Percentiles rank a stretch among this genome's conserved stretches.
phyloP scores from a whole-genome alignment of 2,797 vertebrate genomes.

The Anolis apletophallus region DNA sequence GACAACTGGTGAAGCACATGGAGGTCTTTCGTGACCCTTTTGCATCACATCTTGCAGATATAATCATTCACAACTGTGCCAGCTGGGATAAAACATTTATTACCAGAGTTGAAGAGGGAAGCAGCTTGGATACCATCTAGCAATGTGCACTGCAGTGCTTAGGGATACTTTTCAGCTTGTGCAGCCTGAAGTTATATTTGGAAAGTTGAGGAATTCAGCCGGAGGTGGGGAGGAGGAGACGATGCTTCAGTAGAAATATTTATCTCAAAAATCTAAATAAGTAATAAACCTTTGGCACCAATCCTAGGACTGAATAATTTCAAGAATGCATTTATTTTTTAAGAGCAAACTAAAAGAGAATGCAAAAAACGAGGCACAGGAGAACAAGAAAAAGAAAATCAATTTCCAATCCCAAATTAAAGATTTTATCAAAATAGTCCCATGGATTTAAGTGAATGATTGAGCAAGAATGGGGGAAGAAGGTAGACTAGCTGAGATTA shows the following conservation, averaged over 20 bases:
- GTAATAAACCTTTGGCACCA: slow-evolving; percentile 13
- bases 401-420: background rate
- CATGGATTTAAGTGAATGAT: background rate
- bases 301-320: background rate
- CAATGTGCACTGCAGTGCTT: background rate
- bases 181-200: background rate
- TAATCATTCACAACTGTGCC: background rate
- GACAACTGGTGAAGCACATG: background rate
- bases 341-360: background rate
- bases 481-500: background rate
- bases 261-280: slow-evolving; percentile 31
- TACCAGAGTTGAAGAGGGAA: background rate
- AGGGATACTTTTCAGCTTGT: slow-evolving; percentile 2
- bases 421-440: slow-evolving; percentile 1
- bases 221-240: background rate
- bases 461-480: background rate
- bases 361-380: background rate
- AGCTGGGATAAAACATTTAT: background rate
- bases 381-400: background rate
- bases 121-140: background rate
- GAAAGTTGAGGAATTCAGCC: background rate
- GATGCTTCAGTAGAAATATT: slow-evolving; percentile 2
- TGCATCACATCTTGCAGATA: background rate
- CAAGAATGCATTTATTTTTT: background rate
- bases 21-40: background rate